These are phyloP conservation scores for Leptopilina clavipes DNA, from an alignment of 1,140 invertebrate genomes.

Conservation along the genomic window DNA sequence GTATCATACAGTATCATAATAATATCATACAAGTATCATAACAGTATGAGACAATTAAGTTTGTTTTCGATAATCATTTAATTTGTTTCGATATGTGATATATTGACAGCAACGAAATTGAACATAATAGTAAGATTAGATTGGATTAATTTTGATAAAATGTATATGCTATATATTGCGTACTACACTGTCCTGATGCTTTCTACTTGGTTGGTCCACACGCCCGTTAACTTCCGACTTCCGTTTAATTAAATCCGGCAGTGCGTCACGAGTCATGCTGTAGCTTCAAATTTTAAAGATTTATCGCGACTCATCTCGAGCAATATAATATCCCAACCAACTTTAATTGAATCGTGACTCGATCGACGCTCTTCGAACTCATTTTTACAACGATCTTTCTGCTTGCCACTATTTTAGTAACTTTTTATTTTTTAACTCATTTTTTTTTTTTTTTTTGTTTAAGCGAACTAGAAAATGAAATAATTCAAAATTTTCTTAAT, in stretches of 20 bases:
- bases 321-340: constrained; percentile 6
- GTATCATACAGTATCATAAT: too few species aligned
- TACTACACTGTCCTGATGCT: neutral
- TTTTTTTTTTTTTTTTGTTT: neutral
- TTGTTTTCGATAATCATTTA: too few species aligned
- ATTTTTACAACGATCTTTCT: neutral
- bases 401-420: neutral
- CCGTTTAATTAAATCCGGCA: constrained; percentile 49
- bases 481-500: too few species aligned
- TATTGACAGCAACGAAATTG: too few species aligned
- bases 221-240: constrained; percentile 42
- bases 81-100: too few species aligned
- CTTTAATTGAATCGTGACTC: constrained; percentile 30
- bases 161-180: too few species aligned
- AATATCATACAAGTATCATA: too few species aligned
- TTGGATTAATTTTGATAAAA: too few species aligned
- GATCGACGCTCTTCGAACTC: constrained; percentile 5
- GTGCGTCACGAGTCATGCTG: constrained; percentile 40
- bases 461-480: too few species aligned
- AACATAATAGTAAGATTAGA: too few species aligned
- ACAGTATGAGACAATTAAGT: too few species aligned
- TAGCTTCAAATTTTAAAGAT: constrained; percentile 49
- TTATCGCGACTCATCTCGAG: constrained; percentile 41
- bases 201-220: constrained; percentile 16
- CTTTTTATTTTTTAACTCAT: neutral